A percentile compares a stretch with the other conserved stretches of the same genome.
Evolutionary conservation across 2,113 vertebrate genomes (phyloP).

Genomic region (Pterocles gutturalis): DNA sequence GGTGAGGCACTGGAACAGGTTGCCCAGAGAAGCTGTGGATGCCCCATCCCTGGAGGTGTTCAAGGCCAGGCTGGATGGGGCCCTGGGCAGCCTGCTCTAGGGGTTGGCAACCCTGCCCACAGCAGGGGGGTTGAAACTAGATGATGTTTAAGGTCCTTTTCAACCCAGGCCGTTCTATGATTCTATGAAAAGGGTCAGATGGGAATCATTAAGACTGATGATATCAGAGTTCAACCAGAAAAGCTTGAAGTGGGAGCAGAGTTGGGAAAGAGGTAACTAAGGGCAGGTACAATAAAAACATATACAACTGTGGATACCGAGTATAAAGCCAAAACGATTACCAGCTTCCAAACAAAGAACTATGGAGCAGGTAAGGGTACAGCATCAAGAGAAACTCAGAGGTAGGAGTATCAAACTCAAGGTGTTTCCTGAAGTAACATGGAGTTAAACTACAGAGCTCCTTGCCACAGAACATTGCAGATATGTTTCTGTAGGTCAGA

Average conservation of each 20-base stretch:
- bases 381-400: background rate
- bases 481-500: background rate
- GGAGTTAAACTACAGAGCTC: background rate
- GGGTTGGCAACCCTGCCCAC: no score
- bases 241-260: background rate
- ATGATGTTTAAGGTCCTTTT: no score
- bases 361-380: background rate
- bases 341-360: background rate
- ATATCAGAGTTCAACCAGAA: background rate
- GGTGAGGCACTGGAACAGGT: no score
- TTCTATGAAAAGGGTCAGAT: background rate
- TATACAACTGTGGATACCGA: background rate
- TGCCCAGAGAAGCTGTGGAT: no score
- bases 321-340: background rate
- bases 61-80: no score
- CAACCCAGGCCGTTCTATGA: no score
- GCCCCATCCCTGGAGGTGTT: no score
- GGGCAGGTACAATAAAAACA: accelerated
- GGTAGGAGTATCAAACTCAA: background rate
- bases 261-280: background rate
- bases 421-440: background rate
- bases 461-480: background rate
- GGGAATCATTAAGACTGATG: background rate
- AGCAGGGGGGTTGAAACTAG: no score
- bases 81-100: no score